Evolutionary conservation across 2,113 vertebrate genomes (phyloP), one percentile per base, ranked within the genome.

Genomic region (Chamaetylas fuelleborni): DNA sequence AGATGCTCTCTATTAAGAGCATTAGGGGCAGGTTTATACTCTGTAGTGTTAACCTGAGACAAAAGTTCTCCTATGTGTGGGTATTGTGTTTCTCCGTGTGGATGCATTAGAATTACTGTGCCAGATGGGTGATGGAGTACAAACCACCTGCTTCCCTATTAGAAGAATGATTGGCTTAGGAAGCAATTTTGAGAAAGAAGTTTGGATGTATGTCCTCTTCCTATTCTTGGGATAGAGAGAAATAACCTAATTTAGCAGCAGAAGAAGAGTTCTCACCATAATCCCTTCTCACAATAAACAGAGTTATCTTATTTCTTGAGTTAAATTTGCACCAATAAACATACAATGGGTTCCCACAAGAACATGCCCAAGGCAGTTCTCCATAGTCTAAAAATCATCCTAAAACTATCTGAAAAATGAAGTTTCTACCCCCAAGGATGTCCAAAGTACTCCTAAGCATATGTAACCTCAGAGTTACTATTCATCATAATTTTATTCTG

Each of bases 261-360:
- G 29, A 9, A 91, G 54, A 6, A 72, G 14, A 91, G 22, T 56
- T 94, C 45, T 84, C 33, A 61, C 38, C 12, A 43, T 90, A 90
- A 84, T 48, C 86, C 61, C 14, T 79, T 89, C 58, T 77, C 58
- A 90, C 42, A 94, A 91, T 54, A 96, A 95, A 90, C 88, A 95
- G 50, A 76, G 14, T 87, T 83, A 92, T 92, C 81, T 86, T 69
- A 33, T 95, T 96, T 80, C 77, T 79, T 11, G 23, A 78, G 23
- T 76, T 74, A 78, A 94, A 62, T 79, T 90, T 58, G 2, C 72
- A 84, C 90, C 90, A 92, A 87, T 57, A 90, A 95, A 91, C 51
- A 92, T 33, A 38, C 11, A 23, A 29, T 31, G 40, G 34, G 51
- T 92, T 96, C 91, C 86, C 88, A 95, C 65, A 93, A 81, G 94